Percentiles rank a stretch among this genome's conserved stretches.
These are phyloP conservation scores for Cephus pulcher DNA, from an alignment of 2,888 invertebrate species.

Conservation along the genomic window DNA sequence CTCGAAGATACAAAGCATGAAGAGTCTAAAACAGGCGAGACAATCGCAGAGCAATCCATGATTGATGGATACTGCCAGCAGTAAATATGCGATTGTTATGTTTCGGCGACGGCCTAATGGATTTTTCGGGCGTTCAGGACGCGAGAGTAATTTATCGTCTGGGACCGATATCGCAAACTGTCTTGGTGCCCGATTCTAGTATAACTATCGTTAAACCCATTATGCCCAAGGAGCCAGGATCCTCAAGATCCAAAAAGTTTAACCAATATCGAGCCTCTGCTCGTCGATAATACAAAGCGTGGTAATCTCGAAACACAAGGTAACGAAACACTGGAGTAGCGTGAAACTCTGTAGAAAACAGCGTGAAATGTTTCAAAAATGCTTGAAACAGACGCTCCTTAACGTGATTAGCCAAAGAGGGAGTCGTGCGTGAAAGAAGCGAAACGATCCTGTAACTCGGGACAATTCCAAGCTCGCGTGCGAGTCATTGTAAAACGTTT, in stretches of 20 bases:
- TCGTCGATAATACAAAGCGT: background rate
- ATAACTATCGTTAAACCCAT: background rate
- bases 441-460: background rate
- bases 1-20: background rate
- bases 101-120: slow-evolving; percentile 18
- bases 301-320: background rate
- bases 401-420: background rate
- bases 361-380: background rate
- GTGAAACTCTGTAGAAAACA: background rate
- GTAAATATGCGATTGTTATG: slow-evolving; percentile 14
- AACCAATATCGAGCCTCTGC: background rate
- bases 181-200: background rate
- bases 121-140: slow-evolving; percentile 9
- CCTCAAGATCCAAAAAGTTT: background rate
- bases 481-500: background rate
- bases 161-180: slow-evolving; percentile 12
- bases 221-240: background rate
- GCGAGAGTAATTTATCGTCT: slow-evolving; percentile 15
- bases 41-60: slow-evolving; percentile 17
- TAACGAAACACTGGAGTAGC: background rate
- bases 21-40: background rate
- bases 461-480: background rate
- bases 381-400: background rate
- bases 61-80: slow-evolving; percentile 16
- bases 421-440: background rate